Conservation (phyloP, 2,888 invertebrate genomes). For the Ischnura elegans region DNA sequence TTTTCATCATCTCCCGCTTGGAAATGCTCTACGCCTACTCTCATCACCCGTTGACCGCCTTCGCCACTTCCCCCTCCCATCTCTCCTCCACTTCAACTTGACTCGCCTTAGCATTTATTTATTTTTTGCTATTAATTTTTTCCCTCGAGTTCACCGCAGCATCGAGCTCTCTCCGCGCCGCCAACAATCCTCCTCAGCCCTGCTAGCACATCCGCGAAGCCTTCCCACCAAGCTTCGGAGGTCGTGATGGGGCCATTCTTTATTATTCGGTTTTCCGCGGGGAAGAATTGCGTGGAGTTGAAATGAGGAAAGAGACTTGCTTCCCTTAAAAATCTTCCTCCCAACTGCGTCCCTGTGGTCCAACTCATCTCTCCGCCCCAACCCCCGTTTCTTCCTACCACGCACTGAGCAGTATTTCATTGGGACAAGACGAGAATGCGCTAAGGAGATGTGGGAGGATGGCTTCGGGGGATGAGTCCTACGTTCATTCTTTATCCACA, state of each 20-base stretch:
- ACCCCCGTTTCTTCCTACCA: neutral
- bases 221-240: neutral
- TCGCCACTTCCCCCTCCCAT: neutral
- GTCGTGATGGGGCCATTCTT: slow-evolving; percentile 13
- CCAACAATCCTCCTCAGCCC: neutral
- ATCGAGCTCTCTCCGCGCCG: neutral
- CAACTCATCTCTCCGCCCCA: neutral
- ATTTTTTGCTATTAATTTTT: neutral
- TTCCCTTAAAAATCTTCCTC: neutral
- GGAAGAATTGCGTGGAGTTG: neutral
- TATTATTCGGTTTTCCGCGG: slow-evolving; percentile 27
- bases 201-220: neutral
- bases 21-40: neutral
- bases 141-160: neutral
- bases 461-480: neutral
- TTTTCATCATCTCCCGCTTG: neutral
- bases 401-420: neutral
- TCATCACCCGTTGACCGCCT: neutral
- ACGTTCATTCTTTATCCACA: neutral
- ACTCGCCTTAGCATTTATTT: neutral
- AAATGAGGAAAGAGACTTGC: neutral
- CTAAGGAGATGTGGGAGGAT: neutral
- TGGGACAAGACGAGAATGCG: neutral
- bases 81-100: neutral
- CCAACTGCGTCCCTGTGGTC: neutral